Percentiles rank a stretch among this genome's conserved stretches.
Evolutionary conservation across 2,888 invertebrate genomes (phyloP).

Genomic region (Sthenelais limicola): DNA sequence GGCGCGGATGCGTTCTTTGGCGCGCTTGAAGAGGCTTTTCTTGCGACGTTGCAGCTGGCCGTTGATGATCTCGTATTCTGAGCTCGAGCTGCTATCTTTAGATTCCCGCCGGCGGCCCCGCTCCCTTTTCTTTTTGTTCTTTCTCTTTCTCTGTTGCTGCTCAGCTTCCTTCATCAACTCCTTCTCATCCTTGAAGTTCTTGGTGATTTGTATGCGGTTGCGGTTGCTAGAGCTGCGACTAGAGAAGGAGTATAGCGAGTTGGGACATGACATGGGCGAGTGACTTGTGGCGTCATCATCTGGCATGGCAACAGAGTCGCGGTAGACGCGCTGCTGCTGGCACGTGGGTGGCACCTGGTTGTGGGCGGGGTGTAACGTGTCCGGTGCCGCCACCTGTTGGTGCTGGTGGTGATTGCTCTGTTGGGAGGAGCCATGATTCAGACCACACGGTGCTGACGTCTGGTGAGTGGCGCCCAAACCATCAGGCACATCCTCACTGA

Average conservation of each 20-base stretch:
- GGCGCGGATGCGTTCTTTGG: constrained; percentile 51
- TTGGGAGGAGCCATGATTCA: neutral
- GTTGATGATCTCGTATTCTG: constrained; percentile 53
- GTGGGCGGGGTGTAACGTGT: neutral
- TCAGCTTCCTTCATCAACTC: constrained; percentile 13
- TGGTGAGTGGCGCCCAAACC: neutral
- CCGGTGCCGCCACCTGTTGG: neutral
- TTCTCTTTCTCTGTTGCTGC: constrained; percentile 15
- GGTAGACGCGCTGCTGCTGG: neutral
- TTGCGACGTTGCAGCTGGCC: constrained; percentile 49
- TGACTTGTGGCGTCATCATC: constrained; percentile 38
- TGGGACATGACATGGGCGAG: constrained; percentile 29
- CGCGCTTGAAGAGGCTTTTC: constrained; percentile 52
- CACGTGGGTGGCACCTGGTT: too few relatives aligned
- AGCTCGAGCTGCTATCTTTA: constrained; percentile 47
- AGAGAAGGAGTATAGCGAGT: constrained; percentile 44
- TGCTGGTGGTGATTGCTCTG: neutral
- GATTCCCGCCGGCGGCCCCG: neutral
- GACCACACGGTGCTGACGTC: neutral
- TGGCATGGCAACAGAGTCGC: neutral
- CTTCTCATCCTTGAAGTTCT: constrained; percentile 23
- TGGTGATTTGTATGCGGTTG: constrained; percentile 25
- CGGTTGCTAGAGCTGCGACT: constrained; percentile 35
- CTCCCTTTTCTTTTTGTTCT: constrained; percentile 22
- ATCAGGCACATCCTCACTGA: neutral